A percentile compares a stretch with the other conserved stretches of the same genome.
Evolutionary conservation across 2,797 vertebrate genomes (phyloP).

Genomic region (Mycteria americana): DNA sequence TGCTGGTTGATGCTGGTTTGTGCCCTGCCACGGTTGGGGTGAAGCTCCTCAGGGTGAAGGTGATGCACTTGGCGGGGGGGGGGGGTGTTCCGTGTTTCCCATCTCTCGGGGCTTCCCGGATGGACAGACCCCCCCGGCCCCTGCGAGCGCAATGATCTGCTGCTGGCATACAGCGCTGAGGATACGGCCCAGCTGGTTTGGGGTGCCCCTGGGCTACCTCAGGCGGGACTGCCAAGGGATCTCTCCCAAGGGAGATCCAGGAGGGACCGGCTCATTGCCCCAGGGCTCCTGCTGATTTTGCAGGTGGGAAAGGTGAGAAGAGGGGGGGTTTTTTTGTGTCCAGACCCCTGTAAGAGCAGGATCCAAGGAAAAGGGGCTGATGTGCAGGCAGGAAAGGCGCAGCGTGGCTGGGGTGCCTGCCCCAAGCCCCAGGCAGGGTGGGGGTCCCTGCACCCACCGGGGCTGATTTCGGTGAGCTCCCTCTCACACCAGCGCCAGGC

Average conservation of each 20-base stretch:
- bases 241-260: not conserved
- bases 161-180: not conserved
- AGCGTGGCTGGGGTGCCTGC: not conserved
- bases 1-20: not conserved
- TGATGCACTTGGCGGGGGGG: not conserved
- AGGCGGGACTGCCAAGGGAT: no score
- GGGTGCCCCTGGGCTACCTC: not conserved
- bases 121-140: not conserved
- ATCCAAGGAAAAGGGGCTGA: not conserved
- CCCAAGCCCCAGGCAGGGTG: not conserved
- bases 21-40: not conserved
- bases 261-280: not conserved
- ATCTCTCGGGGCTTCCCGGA: not conserved
- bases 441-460: fast-evolving
- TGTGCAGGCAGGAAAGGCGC: not conserved
- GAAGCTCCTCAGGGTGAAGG: not conserved
- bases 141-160: fast-evolving
- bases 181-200: not conserved
- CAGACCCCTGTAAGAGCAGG: not conserved
- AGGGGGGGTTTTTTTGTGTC: not conserved
- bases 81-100: not conserved
- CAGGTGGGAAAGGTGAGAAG: not conserved
- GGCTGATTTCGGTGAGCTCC: not conserved
- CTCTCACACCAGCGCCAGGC: not conserved
- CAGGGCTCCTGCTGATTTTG: not conserved